Evolutionary conservation across 2,888 invertebrate genomes (phyloP), one percentile per base, ranked within the genome.

Genomic region (Lepidocyrtinus sp.): DNA sequence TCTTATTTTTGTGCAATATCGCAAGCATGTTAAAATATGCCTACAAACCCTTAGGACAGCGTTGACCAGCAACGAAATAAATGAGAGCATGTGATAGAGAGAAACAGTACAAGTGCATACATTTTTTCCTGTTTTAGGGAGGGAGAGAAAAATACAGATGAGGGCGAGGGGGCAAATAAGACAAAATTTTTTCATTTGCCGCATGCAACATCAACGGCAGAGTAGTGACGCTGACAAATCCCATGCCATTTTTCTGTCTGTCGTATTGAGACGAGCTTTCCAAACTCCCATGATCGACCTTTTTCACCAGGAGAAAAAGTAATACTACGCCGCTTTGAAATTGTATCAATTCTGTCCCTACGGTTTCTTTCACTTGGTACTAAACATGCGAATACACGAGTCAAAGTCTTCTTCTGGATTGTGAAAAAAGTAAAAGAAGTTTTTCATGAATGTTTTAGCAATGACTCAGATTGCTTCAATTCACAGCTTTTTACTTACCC

Each of bases 171-270:
- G 50, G 50, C 50, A 50, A 50, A 15, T 50, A 50, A 77, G 25
- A 64, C 46, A 50, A 17, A 50, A 36, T 36, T 71, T 76, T 79
- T 80, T 80, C 79, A 80, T 74, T 80, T 80, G 79, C 79, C 79
- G 75, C 79, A 75, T 80, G 74, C 69, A 74, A 80, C 79, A 80
- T 80, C 84, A 85, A 84, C 84, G 82, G 82, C 82, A 50, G 17
- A 50, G 50, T 17, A 84, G 83, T 85, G 85, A 85, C 85, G 84
- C 84, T 85, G 84, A 85, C 85, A 85, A 85, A 85, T 85, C 83
- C 84, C 83, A 84, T 82, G 73, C 84, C 75, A 84, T 85, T 85
- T 85, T 85, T 84, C 83, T 84, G 82, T 82, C 84, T 84, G 82
- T 83, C 84, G 79, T 80, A 73, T 80, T 80, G 79, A 80, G 79